Conservation (phyloP, 2,888 invertebrate species). For the Scaptomyza flava region DNA sequence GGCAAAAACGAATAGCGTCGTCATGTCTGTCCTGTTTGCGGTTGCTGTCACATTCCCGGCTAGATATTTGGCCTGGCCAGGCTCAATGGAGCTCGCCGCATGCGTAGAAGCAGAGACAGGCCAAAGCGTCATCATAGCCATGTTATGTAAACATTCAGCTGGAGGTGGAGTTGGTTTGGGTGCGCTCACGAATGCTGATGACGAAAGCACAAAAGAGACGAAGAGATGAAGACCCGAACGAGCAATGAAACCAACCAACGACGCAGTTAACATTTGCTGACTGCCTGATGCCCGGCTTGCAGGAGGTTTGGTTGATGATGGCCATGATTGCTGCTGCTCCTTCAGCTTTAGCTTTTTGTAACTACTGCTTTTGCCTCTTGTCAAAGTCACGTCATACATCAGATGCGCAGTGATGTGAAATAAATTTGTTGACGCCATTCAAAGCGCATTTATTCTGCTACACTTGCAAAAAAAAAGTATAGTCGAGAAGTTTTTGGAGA, state of each 20-base stretch:
- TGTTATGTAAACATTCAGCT: conserved; percentile 67
- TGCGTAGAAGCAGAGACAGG: conserved; percentile 42
- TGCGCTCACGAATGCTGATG: conserved; percentile 21
- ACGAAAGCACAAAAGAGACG: conserved; percentile 43
- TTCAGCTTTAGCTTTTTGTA: conserved; percentile 15
- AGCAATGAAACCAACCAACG: background rate
- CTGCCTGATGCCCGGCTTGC: conserved; percentile 53
- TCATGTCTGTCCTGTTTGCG: conserved; percentile 19
- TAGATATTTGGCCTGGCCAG: conserved; percentile 11
- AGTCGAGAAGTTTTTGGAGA: background rate
- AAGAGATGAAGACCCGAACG: background rate
- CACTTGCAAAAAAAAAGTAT: background rate
- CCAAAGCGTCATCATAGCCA: conserved; percentile 41
- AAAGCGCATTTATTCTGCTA: conserved; percentile 52
- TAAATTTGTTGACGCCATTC: conserved; percentile 68
- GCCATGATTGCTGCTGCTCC: conserved; percentile 18
- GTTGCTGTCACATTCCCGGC: conserved; percentile 11
- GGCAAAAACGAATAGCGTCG: conserved; percentile 45
- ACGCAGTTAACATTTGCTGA: conserved; percentile 49
- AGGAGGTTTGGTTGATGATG: conserved; percentile 23
- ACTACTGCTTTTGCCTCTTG: conserved; percentile 31
- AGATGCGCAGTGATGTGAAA: conserved; percentile 69
- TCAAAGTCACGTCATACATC: conserved; percentile 71
- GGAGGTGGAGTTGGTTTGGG: background rate
- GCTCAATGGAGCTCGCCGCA: conserved; percentile 57